phyloP scores from a whole-genome alignment of 2,888 invertebrate genomes.

The Linyphia triangularis region DNA sequence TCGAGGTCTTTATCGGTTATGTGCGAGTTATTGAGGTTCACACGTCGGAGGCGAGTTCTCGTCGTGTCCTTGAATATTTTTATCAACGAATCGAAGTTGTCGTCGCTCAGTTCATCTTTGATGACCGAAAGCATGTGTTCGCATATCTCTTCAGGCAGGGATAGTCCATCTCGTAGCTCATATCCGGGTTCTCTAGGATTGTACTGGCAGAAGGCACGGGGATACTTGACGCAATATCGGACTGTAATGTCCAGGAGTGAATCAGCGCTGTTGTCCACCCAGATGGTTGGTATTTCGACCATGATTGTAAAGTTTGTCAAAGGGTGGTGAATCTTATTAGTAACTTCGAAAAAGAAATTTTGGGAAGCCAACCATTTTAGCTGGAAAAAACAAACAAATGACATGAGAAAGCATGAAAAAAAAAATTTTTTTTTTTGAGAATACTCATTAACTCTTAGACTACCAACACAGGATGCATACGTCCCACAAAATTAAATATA shows the following conservation, averaged over 20 bases:
- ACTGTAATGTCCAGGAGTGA: constrained; percentile 82
- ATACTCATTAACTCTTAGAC: no score
- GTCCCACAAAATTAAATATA: no score
- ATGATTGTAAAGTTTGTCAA: constrained; percentile 13
- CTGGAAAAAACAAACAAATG: not conserved
- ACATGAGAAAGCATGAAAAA: not conserved
- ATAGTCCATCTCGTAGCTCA: constrained; percentile 83
- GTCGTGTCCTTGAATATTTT: constrained; percentile 86
- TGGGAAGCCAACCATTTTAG: constrained; percentile 13
- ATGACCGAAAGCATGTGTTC: constrained; percentile 84
- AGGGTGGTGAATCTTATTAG: not conserved
- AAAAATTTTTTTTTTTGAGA: no score
- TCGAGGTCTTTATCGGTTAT: constrained; percentile 87
- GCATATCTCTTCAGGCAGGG: constrained; percentile 86
- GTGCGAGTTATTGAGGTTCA: constrained; percentile 86
- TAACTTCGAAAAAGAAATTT: not conserved
- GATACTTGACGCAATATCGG: constrained; percentile 83
- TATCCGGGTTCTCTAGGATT: constrained; percentile 81
- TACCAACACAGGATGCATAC: no score
- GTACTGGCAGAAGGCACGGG: constrained; percentile 83
- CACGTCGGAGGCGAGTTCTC: constrained; percentile 85
- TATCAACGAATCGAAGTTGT: constrained; percentile 84
- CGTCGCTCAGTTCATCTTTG: constrained; percentile 79
- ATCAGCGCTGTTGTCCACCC: constrained; percentile 81
- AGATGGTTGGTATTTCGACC: constrained; percentile 64